Conservation (phyloP, 1,140 invertebrate genomes). For the Dendroctonus ponderosae region DNA sequence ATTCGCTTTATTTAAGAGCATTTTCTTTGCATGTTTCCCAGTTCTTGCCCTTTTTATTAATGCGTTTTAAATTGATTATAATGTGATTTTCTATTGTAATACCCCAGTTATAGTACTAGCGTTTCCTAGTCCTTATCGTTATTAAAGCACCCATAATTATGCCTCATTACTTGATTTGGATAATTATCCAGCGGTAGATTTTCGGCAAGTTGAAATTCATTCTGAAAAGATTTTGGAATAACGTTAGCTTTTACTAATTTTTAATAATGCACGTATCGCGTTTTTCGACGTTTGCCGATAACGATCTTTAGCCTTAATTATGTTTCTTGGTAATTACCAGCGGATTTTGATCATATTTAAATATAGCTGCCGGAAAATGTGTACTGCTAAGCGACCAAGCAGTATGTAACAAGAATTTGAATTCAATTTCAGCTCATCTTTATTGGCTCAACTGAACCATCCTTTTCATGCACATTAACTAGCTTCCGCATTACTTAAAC, state of each 20-base stretch:
- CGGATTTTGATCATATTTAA: constrained; percentile 9
- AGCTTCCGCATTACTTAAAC: not conserved
- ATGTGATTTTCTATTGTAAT: too few relatives aligned
- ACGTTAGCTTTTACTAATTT: constrained; percentile 18
- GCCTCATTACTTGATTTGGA: constrained; percentile 17
- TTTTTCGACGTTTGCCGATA: constrained; percentile 23
- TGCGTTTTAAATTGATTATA: too few relatives aligned
- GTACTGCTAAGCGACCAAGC: not conserved
- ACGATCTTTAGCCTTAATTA: constrained; percentile 27
- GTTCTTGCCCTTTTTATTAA: too few relatives aligned
- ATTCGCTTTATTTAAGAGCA: too few relatives aligned
- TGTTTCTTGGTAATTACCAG: constrained; percentile 21
- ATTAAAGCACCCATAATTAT: constrained; percentile 5
- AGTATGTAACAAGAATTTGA: not conserved
- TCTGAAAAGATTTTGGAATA: constrained; percentile 9
- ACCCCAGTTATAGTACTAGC: too few relatives aligned
- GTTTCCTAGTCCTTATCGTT: too few relatives aligned
- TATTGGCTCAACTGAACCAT: not conserved
- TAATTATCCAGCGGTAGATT: constrained; percentile 19
- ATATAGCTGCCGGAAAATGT: not conserved
- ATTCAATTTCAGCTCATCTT: not conserved
- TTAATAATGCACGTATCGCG: constrained; percentile 31
- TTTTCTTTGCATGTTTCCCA: too few relatives aligned
- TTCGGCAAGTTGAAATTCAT: constrained; percentile 17
- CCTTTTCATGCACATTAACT: not conserved